These are phyloP conservation scores for Cinclus cinclus DNA, from an alignment of 2,113 vertebrate species.

Conservation along the genomic window DNA sequence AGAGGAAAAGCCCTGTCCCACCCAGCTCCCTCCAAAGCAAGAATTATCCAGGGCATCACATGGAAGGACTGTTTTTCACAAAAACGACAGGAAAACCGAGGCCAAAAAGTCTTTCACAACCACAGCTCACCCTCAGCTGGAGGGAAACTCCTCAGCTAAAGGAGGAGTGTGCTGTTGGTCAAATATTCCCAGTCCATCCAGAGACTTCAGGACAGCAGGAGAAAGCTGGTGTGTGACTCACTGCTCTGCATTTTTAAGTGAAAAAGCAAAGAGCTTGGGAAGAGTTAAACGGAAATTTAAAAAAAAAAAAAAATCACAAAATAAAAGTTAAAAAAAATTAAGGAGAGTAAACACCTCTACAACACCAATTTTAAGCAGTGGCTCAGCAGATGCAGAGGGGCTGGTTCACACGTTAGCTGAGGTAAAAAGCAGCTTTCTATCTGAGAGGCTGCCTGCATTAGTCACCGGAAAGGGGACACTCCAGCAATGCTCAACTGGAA, in stretches of 20 bases:
- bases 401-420: not conserved
- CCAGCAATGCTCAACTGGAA: not conserved
- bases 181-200: not conserved
- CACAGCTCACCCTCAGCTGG: not conserved
- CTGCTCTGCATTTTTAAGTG: not conserved
- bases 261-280: not conserved
- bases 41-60: not conserved
- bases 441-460: not conserved
- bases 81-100: not conserved
- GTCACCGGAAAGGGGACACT: constrained; percentile 14
- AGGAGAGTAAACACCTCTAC: not conserved
- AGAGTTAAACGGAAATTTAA: not conserved
- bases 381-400: not conserved
- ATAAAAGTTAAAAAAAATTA: not conserved
- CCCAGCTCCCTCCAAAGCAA: not conserved
- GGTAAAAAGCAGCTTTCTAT: not conserved
- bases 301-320: not conserved
- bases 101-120: not conserved
- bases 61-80: not conserved
- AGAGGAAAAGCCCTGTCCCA: not conserved
- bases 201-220: not conserved
- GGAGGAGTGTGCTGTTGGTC: not conserved
- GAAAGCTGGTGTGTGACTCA: not conserved
- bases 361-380: not conserved
- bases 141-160: not conserved